phyloP scores from a whole-genome alignment of 2,888 invertebrate species.

The Holacanthella duospinosa region DNA sequence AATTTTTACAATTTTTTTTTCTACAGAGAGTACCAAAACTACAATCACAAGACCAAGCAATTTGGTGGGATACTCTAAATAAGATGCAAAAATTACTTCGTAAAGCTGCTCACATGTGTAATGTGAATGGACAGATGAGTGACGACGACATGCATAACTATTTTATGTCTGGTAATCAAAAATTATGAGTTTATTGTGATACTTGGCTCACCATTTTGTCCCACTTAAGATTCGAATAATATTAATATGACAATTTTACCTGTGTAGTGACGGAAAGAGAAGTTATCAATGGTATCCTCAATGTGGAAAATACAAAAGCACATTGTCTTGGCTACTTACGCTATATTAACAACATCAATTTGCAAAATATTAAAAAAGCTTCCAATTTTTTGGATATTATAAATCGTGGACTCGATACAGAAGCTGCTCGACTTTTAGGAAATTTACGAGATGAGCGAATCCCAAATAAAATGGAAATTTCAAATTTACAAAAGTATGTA shows the following conservation, averaged over 20 bases:
- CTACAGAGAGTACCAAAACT: conserved; percentile 77
- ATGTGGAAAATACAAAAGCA: conserved; percentile 86
- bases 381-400: conserved; percentile 90
- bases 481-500: conserved; percentile 79
- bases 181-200: no score
- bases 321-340: conserved; percentile 88
- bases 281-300: conserved; percentile 88
- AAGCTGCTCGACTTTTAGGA: conserved; percentile 77
- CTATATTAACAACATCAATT: conserved; percentile 93
- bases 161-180: conserved; percentile 96
- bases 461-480: conserved; percentile 75
- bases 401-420: conserved; percentile 81
- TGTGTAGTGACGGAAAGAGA: conserved; percentile 86
- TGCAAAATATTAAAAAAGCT: conserved; percentile 87
- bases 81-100: conserved; percentile 91
- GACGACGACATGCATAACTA: conserved; percentile 93
- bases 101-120: conserved; percentile 79
- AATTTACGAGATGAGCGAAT: conserved; percentile 82
- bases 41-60: conserved; percentile 89
- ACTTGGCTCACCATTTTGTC: no score
- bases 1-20: conserved; percentile 2
- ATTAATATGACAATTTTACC: not conserved
- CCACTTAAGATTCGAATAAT: not conserved
- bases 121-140: conserved; percentile 71
- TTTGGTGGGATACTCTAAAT: conserved; percentile 94